phyloP scores from a whole-genome alignment of 2,797 vertebrate species.

The Mus minutoides region DNA sequence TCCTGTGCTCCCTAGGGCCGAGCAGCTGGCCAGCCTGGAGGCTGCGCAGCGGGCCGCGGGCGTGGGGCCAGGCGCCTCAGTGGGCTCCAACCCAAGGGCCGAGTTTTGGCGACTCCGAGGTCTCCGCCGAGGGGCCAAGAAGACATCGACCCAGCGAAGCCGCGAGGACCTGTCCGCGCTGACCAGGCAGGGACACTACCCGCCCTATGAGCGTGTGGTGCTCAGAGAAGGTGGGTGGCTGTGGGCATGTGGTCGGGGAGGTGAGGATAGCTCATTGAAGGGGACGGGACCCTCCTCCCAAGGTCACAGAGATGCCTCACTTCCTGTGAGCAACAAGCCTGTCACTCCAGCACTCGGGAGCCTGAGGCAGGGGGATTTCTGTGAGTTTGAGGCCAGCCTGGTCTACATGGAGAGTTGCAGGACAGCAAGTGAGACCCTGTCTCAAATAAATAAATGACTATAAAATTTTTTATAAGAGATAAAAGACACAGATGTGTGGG shows the following conservation, averaged over 20 bases:
- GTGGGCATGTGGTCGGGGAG: background rate
- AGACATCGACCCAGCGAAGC: conserved; percentile 88
- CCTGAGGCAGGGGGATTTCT: background rate
- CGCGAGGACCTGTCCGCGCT: conserved; percentile 95
- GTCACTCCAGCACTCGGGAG: background rate
- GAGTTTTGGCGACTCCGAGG: conserved; percentile 99
- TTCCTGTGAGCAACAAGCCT: background rate
- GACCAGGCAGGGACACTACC: conserved; percentile 96
- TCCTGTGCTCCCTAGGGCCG: conserved; percentile 89
- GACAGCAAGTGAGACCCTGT: background rate
- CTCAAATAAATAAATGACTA: background rate
- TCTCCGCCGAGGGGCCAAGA: conserved; percentile 94
- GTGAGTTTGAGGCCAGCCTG: background rate
- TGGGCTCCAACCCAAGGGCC: conserved; percentile 89
- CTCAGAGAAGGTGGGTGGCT: conserved; percentile 92
- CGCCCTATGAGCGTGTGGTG: conserved; percentile 95
- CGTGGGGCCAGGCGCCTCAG: conserved; percentile 83
- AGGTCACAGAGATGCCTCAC: background rate
- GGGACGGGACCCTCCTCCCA: background rate
- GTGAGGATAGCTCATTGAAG: background rate
- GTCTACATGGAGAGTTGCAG: background rate
- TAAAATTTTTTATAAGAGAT: background rate
- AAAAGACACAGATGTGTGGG: background rate
- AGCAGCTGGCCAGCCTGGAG: conserved; percentile 93
- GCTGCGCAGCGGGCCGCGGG: conserved; percentile 87